Percentiles rank a stretch among this genome's conserved stretches.
Evolutionary conservation across 2,113 vertebrate species (phyloP).

Genomic region (Thamnophis sirtalis): DNA sequence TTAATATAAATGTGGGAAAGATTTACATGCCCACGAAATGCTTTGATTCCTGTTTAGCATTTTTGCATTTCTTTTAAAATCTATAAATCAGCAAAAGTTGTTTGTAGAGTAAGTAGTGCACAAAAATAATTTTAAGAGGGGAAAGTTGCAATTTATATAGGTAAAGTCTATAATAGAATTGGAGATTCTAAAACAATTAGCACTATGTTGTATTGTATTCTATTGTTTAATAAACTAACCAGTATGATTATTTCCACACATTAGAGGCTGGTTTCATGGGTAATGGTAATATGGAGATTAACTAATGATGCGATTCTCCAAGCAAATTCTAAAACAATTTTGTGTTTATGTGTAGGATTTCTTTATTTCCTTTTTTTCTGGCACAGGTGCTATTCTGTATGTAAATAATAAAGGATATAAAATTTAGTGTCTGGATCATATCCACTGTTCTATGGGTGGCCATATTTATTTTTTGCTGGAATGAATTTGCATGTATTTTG

Average conservation of each 20-base stretch:
- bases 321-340: constrained; percentile 59
- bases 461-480: constrained; percentile 56
- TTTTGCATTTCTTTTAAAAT: constrained; percentile 54
- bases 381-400: constrained; percentile 70
- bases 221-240: constrained; percentile 51
- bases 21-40: neutral
- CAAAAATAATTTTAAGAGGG: constrained; percentile 45
- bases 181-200: constrained; percentile 62
- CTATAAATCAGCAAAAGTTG: constrained; percentile 52
- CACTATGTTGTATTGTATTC: constrained; percentile 61
- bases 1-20: neutral
- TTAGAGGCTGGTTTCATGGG: constrained; percentile 50
- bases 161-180: constrained; percentile 33
- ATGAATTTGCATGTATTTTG: constrained; percentile 47
- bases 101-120: constrained; percentile 42
- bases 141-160: constrained; percentile 35
- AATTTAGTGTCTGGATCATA: constrained; percentile 34
- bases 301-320: constrained; percentile 42
- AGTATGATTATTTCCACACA: constrained; percentile 50
- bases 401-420: constrained; percentile 67
- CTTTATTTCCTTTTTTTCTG: constrained; percentile 49
- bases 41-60: constrained; percentile 51
- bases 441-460: constrained; percentile 54
- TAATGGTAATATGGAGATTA: constrained; percentile 45
- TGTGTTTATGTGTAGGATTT: constrained; percentile 47